Base-by-base conservation (phyloP, 2,888 invertebrate genomes). In the Cephalotes varians region DNA sequence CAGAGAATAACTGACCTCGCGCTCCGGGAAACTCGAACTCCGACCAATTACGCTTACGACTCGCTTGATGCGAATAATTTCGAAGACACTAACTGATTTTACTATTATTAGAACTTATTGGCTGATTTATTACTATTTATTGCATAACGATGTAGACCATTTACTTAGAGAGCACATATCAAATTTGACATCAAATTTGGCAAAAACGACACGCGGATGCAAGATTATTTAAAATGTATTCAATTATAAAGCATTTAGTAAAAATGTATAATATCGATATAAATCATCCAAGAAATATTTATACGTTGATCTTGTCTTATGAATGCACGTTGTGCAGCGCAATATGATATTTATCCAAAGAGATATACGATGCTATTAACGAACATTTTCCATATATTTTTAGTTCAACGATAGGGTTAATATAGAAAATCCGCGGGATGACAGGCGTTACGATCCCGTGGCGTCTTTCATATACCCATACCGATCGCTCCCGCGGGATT, bases 1-100 rank as follows among this genome's bases (percentile, higher is more conserved):
- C 86, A 77, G 65, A 64, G 77, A 60, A 71, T 47, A 84, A 85
- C 81, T 90, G 89, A 90, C 89, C 89, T 83, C 81, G 44, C 72
- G 49, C n/a, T n/a, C n/a, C 62, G 81, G 51, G 40, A 15, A 71
- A 79, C 12, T 85, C 86, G 47, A 77, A 79, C 67, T 88, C 64
- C 28, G 64, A 62, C 72, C 74, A 90, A 90, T 88, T 86, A 86
- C 74, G 60, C 81, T 85, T 83, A 82, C 71, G 51, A 82, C 28
- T 54, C 44, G 44, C 58, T 54, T 56, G 15, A 73, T 74, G 40
- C 80, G 81, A 87, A 81, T 74, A 62, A 81, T 82, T 76, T 58
- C 21, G 18, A 31, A 65, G 5, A 31, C 28, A 37, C 34, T 21
- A 5, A 4, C 25, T 56, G 28, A 31, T n/a, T 15, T 62, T 0